phyloP scores from a whole-genome alignment of 2,888 invertebrate species.

The Lithosia quadra region DNA sequence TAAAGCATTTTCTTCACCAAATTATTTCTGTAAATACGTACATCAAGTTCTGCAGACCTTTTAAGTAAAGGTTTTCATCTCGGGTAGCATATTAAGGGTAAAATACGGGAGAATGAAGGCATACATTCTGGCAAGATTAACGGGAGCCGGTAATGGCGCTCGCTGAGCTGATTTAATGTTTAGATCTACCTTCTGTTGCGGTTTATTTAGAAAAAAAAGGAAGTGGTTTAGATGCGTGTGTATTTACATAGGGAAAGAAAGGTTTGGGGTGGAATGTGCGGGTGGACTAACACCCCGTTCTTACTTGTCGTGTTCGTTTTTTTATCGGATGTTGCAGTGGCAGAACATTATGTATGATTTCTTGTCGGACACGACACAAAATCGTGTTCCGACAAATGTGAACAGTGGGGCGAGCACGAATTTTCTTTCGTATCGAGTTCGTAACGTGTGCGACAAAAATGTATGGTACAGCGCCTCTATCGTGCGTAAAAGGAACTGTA shows the following conservation, averaged over 20 bases:
- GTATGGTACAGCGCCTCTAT: too few relatives aligned
- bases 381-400: too few relatives aligned
- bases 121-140: slow-evolving; percentile 43
- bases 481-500: too few relatives aligned
- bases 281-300: too few relatives aligned
- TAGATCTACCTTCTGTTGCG: slow-evolving; percentile 34
- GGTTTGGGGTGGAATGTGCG: neutral
- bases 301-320: too few relatives aligned
- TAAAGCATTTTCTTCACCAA: neutral
- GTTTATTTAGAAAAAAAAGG: slow-evolving; percentile 32
- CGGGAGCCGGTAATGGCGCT: slow-evolving; percentile 46
- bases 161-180: slow-evolving; percentile 49
- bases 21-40: slow-evolving; percentile 13
- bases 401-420: too few relatives aligned
- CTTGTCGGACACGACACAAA: too few relatives aligned
- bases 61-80: slow-evolving; percentile 20
- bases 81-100: slow-evolving; percentile 16
- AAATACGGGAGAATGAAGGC: slow-evolving; percentile 24
- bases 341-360: too few relatives aligned
- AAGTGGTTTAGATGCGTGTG: neutral
- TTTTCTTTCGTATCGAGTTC: too few relatives aligned
- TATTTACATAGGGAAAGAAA: slow-evolving; percentile 7
- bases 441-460: too few relatives aligned
- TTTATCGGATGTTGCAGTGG: too few relatives aligned
- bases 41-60: slow-evolving; percentile 11